A percentile compares a stretch with the other conserved stretches of the same genome.
Conservation (phyloP, 2,888 invertebrate genomes). For the Serrognathus titanus region DNA sequence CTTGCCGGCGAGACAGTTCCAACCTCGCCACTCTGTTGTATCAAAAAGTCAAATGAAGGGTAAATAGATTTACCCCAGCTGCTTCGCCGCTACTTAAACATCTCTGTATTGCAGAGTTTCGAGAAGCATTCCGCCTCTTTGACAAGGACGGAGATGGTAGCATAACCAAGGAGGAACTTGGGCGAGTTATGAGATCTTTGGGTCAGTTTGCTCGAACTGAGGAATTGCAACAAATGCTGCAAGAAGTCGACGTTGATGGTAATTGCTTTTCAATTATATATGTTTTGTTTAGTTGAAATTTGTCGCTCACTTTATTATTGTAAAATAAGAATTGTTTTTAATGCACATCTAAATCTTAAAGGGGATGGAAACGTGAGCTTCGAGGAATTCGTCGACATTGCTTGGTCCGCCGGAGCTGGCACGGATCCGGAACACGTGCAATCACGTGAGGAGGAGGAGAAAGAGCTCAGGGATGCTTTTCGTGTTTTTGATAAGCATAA, state of each 20-base stretch:
- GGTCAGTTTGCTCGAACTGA: conserved; percentile 86
- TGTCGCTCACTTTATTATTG: too few species aligned
- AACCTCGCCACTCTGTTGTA: conserved; percentile 47
- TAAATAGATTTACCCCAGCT: conserved; percentile 35
- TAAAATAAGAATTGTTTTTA: background rate
- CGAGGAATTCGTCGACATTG: conserved; percentile 83
- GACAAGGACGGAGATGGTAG: conserved; percentile 87
- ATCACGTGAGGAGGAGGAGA: conserved; percentile 78
- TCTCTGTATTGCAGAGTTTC: conserved; percentile 60
- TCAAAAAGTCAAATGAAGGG: conserved; percentile 81
- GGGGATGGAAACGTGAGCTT: conserved; percentile 86
- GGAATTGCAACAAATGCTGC: conserved; percentile 81
- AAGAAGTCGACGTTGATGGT: conserved; percentile 58
- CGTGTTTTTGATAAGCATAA: conserved; percentile 89
- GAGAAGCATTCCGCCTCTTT: conserved; percentile 81
- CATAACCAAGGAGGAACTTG: conserved; percentile 83
- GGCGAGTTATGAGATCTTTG: conserved; percentile 79
- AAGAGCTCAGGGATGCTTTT: conserved; percentile 81
- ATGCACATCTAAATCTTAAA: conserved; percentile 35
- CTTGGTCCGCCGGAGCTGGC: conserved; percentile 44
- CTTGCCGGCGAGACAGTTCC: conserved; percentile 6
- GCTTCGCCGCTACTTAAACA: background rate
- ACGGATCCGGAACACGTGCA: conserved; percentile 48
- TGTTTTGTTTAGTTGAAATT: too few species aligned
- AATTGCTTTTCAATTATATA: conserved; percentile 5